Percentiles rank a stretch among this genome's conserved stretches.
Evolutionary conservation across 2,113 vertebrate species (phyloP).

Genomic region (Hiodon alosoides): DNA sequence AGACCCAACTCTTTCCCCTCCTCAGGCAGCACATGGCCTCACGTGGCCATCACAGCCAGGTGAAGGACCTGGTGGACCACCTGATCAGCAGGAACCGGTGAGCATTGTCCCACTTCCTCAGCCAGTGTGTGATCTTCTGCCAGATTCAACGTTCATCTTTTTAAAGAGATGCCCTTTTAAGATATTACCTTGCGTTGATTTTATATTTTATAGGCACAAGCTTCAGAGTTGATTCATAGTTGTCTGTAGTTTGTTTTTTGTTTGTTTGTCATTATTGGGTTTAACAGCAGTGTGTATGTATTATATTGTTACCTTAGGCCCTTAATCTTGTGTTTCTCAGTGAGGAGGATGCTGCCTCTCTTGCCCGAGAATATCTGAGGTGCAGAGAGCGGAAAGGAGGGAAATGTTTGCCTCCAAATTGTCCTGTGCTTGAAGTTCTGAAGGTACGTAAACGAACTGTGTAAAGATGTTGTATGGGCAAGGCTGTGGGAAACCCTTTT

Average conservation of each 20-base stretch:
- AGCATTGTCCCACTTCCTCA: conserved; percentile 18
- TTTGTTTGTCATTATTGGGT: no score
- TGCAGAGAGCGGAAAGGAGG: conserved; percentile 45
- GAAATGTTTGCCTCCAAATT: conserved; percentile 37
- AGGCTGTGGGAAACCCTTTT: not conserved
- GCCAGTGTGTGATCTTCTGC: not conserved
- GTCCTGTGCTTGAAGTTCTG: conserved; percentile 51
- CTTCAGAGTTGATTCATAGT: no score
- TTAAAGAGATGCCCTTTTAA: no score
- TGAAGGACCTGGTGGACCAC: conserved; percentile 70
- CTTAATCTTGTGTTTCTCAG: conserved; percentile 45
- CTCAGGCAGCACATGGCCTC: conserved; percentile 67
- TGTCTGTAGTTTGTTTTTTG: no score
- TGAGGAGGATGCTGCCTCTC: conserved; percentile 65
- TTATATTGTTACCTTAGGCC: not conserved
- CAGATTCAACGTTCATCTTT: not conserved
- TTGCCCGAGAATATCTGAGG: conserved; percentile 68
- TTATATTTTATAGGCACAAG: no score
- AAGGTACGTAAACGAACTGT: conserved; percentile 57
- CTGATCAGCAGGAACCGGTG: conserved; percentile 72
- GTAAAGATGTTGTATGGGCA: not conserved
- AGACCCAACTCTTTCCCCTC: conserved; percentile 69
- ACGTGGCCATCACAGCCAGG: conserved; percentile 40
- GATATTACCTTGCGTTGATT: not conserved
- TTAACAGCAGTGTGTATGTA: not conserved